Evolutionary conservation across 2,113 vertebrate genomes (phyloP).

Genomic region (Hemibagrus wyckioides): DNA sequence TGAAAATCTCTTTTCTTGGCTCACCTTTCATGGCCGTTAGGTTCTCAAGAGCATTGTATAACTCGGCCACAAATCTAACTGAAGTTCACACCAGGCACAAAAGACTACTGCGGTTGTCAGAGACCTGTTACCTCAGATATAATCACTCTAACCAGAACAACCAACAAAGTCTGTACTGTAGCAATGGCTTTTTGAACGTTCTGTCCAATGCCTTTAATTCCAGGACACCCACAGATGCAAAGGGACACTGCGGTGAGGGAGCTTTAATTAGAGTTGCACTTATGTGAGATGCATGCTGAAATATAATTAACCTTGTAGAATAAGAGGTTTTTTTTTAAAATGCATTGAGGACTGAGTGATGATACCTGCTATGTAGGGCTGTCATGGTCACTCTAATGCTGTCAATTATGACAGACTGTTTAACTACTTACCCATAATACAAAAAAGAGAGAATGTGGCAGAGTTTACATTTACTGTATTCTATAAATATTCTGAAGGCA

Average conservation of each 20-base stretch:
- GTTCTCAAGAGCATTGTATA: background rate
- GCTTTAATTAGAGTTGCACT: slow-evolving; percentile 37
- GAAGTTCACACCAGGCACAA: background rate
- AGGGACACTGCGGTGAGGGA: slow-evolving; percentile 17
- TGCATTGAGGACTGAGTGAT: background rate
- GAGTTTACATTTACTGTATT: background rate
- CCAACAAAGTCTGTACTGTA: background rate
- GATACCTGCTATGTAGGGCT: slow-evolving; percentile 12
- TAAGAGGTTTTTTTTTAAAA: background rate
- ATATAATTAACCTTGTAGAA: slow-evolving; percentile 50
- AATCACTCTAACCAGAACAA: background rate
- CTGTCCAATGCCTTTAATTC: slow-evolving; percentile 22
- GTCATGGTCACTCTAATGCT: background rate
- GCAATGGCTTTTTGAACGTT: background rate
- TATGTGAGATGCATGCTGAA: slow-evolving; percentile 38
- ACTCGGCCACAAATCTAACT: background rate
- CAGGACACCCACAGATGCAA: slow-evolving; percentile 13
- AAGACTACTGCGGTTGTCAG: background rate
- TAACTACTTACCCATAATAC: background rate
- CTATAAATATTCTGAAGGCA: background rate
- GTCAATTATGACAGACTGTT: too few relatives aligned
- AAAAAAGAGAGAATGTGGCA: background rate
- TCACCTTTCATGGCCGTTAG: background rate
- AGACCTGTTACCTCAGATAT: background rate
- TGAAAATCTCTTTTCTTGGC: background rate